Evolutionary conservation across 2,797 vertebrate species (phyloP).

Genomic region (Malurus splendens): DNA sequence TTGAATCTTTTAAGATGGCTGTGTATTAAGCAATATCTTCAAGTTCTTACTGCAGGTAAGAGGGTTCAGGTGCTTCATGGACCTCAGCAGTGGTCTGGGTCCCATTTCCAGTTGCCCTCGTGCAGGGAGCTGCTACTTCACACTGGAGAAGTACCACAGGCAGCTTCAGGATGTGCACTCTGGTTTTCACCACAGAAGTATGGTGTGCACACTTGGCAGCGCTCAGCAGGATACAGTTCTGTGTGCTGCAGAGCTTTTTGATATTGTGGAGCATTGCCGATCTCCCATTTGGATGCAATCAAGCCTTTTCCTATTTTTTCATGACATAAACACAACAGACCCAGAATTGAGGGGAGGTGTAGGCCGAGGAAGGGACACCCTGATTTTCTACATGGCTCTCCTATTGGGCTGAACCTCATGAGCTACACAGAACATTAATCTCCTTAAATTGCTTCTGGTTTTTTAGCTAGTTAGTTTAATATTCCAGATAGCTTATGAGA

Average conservation of each 20-base stretch:
- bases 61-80: background rate
- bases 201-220: background rate
- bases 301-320: background rate
- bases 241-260: background rate
- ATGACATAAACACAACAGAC: background rate
- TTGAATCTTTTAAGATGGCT: background rate
- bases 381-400: background rate
- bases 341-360: background rate
- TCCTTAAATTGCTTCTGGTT: background rate
- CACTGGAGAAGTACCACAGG: background rate
- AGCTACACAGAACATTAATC: background rate
- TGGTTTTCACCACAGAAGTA: background rate
- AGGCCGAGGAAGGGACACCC: background rate
- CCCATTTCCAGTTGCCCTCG: background rate
- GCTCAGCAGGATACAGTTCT: background rate
- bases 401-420: background rate
- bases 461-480: background rate
- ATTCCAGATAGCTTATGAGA: background rate
- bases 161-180: background rate
- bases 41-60: background rate
- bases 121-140: background rate
- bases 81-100: background rate
- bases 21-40: background rate
- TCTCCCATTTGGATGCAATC: background rate
- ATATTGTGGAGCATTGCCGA: background rate